phyloP scores from a whole-genome alignment of 53 echinoderm and acorn worm genomes.

The Mesocentrotus franciscanus region DNA sequence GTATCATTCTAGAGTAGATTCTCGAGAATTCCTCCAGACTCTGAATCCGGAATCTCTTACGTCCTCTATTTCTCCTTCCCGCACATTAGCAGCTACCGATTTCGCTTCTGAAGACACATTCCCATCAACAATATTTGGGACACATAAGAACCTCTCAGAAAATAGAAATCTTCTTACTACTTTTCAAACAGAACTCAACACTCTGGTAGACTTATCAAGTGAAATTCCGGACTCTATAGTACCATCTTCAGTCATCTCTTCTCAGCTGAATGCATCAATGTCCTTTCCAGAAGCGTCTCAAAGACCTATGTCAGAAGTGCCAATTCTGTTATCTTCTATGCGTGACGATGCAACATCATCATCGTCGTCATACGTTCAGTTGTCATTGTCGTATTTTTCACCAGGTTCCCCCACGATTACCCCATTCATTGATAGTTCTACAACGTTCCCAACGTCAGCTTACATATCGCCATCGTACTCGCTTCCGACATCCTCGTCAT shows the following conservation, averaged over 20 bases:
- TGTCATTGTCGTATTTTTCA: not conserved
- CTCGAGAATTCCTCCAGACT: not conserved
- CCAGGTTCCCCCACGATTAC: not conserved
- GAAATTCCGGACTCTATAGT: not conserved
- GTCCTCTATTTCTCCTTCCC: not conserved
- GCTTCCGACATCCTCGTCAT: not conserved
- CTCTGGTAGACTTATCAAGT: not conserved
- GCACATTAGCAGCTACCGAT: not conserved
- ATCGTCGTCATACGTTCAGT: not conserved
- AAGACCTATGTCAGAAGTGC: too few species aligned
- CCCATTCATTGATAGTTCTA: not conserved
- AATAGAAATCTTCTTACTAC: not conserved
- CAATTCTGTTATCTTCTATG: not conserved
- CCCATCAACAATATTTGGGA: not conserved
- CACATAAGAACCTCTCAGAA: not conserved
- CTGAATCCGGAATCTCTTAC: not conserved
- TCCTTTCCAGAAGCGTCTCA: not conserved
- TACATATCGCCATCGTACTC: slow-evolving; percentile 15
- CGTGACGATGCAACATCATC: not conserved
- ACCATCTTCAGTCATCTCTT: not conserved
- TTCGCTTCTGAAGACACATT: not conserved
- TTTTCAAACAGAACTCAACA: slow-evolving; percentile 12
- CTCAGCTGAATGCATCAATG: not conserved
- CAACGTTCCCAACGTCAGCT: not conserved
- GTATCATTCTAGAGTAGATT: not conserved